Evolutionary conservation across 2,113 vertebrate genomes (phyloP).

Genomic region (Stomatorhinus ivindoensis): DNA sequence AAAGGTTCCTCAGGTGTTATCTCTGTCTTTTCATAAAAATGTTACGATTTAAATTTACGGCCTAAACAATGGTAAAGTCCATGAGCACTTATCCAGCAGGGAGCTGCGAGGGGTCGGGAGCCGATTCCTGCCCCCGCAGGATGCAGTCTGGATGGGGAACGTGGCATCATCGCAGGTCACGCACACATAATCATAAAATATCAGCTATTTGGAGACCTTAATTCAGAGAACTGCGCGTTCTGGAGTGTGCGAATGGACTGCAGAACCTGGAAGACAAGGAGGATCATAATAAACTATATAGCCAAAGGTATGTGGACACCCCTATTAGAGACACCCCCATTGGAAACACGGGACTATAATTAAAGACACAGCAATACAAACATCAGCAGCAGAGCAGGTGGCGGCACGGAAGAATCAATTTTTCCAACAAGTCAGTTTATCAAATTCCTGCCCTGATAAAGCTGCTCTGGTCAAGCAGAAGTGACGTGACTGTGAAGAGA

Average conservation of each 20-base stretch:
- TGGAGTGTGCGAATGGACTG: not conserved
- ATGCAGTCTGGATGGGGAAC: not conserved
- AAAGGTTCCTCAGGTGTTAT: not conserved
- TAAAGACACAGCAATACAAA: not conserved
- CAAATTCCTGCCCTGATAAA: not conserved
- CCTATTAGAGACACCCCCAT: not conserved
- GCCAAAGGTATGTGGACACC: not conserved
- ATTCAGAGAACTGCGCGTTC: not conserved
- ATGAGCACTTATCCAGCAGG: not conserved
- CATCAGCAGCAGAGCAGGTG: not conserved
- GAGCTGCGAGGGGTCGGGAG: not conserved
- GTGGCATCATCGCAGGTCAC: not conserved
- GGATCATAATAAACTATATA: not conserved
- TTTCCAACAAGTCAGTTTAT: not conserved
- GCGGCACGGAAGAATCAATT: not conserved
- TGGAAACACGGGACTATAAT: not conserved
- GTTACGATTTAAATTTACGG: not conserved
- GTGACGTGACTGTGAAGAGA: not conserved
- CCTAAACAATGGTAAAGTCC: not conserved
- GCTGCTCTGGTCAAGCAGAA: not conserved
- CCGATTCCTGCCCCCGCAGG: not conserved
- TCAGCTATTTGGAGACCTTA: not conserved
- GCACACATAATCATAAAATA: not conserved
- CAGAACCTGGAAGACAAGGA: not conserved
- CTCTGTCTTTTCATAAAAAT: not conserved